Percentiles rank a stretch among this genome's conserved stretches.
Conservation (phyloP, 2,113 vertebrate genomes). For the Dissostichus mawsoni region DNA sequence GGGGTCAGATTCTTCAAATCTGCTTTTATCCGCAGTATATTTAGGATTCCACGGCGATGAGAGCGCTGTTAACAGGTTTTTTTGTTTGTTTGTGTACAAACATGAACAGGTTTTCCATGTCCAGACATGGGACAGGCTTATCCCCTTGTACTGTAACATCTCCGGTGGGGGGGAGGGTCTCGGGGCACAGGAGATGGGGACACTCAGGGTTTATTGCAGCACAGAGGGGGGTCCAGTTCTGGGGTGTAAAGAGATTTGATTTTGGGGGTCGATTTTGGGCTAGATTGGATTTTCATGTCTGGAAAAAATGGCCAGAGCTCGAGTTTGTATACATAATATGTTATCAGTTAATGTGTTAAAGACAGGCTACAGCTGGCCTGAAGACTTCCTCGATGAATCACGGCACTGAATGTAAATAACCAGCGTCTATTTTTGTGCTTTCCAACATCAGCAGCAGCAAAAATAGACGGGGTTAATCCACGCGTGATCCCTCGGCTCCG, state of each 20-base stretch:
- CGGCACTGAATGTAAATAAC: neutral
- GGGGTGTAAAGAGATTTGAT: constrained; percentile 56
- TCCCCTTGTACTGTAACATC: constrained; percentile 25
- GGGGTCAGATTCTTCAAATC: neutral
- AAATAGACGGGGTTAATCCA: constrained; percentile 59
- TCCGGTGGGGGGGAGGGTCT: neutral
- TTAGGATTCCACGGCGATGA: constrained; percentile 2
- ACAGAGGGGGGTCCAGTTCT: constrained; percentile 47
- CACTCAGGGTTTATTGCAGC: constrained; percentile 51
- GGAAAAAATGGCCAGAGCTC: constrained; percentile 17
- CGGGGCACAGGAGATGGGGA: constrained; percentile 50
- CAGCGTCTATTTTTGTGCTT: neutral
- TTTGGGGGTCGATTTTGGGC: constrained; percentile 37
- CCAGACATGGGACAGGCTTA: constrained; percentile 39
- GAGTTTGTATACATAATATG: neutral
- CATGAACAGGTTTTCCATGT: constrained; percentile 11
- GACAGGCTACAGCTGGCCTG: neutral
- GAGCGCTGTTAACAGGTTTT: constrained; percentile 2
- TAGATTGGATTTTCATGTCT: constrained; percentile 52
- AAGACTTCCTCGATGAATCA: neutral
- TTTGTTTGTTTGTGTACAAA: constrained; percentile 26
- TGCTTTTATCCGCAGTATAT: neutral
- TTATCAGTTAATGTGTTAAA: neutral
- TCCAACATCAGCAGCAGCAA: neutral
- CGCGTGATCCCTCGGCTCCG: constrained; percentile 42